Base-by-base conservation (phyloP, 2,888 invertebrate species). In the Myopa tessellatipennis region DNA sequence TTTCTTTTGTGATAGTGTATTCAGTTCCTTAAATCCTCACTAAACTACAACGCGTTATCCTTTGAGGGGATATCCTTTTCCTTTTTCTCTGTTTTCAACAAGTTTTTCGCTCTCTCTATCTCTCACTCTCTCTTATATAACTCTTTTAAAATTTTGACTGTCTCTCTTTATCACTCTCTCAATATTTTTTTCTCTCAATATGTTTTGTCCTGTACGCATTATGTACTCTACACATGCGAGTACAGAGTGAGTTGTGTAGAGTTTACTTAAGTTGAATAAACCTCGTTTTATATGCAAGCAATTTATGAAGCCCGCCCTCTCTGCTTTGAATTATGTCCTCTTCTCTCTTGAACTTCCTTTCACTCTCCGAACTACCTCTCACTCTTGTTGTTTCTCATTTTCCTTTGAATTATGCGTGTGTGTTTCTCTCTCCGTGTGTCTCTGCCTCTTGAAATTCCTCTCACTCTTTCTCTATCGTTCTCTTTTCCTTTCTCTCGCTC, bases 251-350 rank as follows among this genome's bases (percentile, higher is more conserved):
- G 61, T 18, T 73, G 45, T 73, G 73, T 63, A 73, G 73, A 73
- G 73, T 45, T 61, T 50, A 63, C 45, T 63, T 63, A 73, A 50
- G 73, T 73, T 73, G 73, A 73, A 73, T 63, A 73, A 73, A 73
- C 73, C 61, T 73, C 26, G 34, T 63, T 73, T 34, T 34, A 63
- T 55, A 52, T 70, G 52, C 26, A 12, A 55, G 55, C 6, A 34
- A 45, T 63, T n/a, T 63, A 26, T 34, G 14, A 0, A 40, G 60
- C 50, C 63, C 50, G 4, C 55, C n/a, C 36, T 70, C 18, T 4
- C 18, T 18, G n/a, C 34, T 14, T 63, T 34, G 18, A 18, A 14
- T n/a, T 61, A 7, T 61, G 16, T 61, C 67, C 5, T 7, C n/a
- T n/a, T 16, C 67, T 68, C 68, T 68, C 68, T 45, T 40, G 1